Evolutionary conservation across 2,113 vertebrate genomes (phyloP), one percentile per base, ranked within the genome.

Genomic region (Psilopogon haemacephalus): DNA sequence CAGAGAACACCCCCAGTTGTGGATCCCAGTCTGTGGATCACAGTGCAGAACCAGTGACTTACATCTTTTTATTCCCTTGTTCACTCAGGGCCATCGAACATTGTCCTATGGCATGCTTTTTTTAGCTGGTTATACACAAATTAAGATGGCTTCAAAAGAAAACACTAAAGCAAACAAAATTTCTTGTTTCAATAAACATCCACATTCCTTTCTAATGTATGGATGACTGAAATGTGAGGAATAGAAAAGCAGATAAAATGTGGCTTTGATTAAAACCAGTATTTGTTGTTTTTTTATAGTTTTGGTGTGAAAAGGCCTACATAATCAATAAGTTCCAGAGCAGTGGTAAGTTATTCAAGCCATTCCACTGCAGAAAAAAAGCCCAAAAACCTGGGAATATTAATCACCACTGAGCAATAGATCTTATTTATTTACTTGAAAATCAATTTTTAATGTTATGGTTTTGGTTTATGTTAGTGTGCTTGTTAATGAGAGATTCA

Each of bases 401-500:
- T 80, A 76, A 77, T 72, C 40, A 92, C 15, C 40, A 40, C 16
- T 72, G 69, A 54, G 42, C 24, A 95, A 90, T 11, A 69, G 42
- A 74, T 80, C 21, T 11, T 89, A 40, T 86, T 91, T 94, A 90
- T 79, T 78, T 69, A 27, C 56, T 83, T 48, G 75, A 94, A 95
- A 96, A 92, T 32, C 12, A 54, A 62, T 79, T 95, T 95, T 94
- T 93, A 88, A 44, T 28, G 23, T 89, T 81, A 84, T 74, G 62
- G 65, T 96, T 95, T 94, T 96, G 35, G 42, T 70, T 84, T 93
- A 67, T 54, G 83, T 82, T 86, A 87, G 50, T 93, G 77, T 89
- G 56, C 65, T 91, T 93, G 68, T 88, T 97, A 97, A 97, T 80
- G 48, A 95, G 83, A 85, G 32, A 71, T 73, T 93, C 50, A 96